Conservation (phyloP, 2,888 invertebrate genomes). For the Blastobasis lacticolella region DNA sequence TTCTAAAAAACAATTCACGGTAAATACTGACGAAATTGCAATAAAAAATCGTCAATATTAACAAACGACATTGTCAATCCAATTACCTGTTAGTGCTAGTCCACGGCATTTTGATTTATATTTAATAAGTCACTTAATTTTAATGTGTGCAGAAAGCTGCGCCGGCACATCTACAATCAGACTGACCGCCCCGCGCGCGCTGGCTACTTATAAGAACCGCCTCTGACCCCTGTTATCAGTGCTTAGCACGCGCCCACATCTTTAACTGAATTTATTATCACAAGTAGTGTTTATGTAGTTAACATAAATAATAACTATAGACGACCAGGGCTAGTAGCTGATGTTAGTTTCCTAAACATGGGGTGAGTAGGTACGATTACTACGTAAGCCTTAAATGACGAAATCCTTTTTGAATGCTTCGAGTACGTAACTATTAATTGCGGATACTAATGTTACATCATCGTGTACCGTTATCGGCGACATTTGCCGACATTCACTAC, state of each 20-base stretch:
- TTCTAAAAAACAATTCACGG: slow-evolving; percentile 38
- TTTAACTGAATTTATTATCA: background rate
- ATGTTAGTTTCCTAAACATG: no score
- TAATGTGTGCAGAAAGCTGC: slow-evolving; percentile 57
- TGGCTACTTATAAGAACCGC: slow-evolving; percentile 45
- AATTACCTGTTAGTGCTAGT: slow-evolving; percentile 65
- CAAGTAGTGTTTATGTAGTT: no score
- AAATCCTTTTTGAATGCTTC: no score
- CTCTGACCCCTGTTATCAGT: slow-evolving; percentile 58
- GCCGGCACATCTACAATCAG: slow-evolving; percentile 40
- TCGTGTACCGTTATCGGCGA: no score
- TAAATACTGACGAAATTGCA: background rate
- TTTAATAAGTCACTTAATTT: slow-evolving; percentile 53
- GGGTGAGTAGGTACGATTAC: no score
- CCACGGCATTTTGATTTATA: slow-evolving; percentile 55
- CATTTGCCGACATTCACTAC: no score
- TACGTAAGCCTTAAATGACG: no score
- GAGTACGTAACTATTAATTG: no score
- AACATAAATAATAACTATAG: no score
- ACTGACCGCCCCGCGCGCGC: slow-evolving; percentile 37
- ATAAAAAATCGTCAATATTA: background rate
- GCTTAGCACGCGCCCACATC: slow-evolving; percentile 54
- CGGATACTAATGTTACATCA: no score
- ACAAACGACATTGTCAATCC: background rate
- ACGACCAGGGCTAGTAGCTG: no score